Evolutionary conservation across 2,113 vertebrate genomes (phyloP), one percentile per base, ranked within the genome.

Genomic region (Jacana jacana): DNA sequence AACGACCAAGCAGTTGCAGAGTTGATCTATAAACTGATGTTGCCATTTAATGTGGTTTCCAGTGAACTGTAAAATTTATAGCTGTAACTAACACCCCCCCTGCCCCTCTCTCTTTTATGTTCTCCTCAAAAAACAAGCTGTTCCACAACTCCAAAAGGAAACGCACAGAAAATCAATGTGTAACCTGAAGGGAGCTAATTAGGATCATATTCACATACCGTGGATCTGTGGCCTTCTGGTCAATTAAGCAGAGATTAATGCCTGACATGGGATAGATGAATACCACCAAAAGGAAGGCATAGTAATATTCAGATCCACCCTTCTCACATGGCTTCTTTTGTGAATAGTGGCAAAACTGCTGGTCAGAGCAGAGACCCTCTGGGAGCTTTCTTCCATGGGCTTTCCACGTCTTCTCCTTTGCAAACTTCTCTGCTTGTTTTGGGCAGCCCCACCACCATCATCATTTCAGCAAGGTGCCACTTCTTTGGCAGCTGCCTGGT

Each of bases 1-100:
- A 95, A 97, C 49, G 9, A 94, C 91, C 85, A 83, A 73, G 79
- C 88, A 92, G 93, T 94, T 88, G 95, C 94, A 86, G 93, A 84
- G 90, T 81, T 96, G 91, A 91, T 97, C 97, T 95, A 95, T 95
- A 96, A 97, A 97, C 81, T 61, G 54, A 95, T 88, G 91, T 95
- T 96, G 96, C 90, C 91, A 96, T 97, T 97, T 97, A 96, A 97
- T 97, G 97, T 97, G 96, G 97, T 95, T 97, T 96, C 96, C 91
- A 97, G 95, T 87, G 89, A 97, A 95, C 96, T 95, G 94, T 94
- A 95, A 97, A 97, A 97, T 97, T 96, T 95, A 97, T 95, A 80
- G 97, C 97, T 96, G 94, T 88, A 97, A 96, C 97, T 95, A 95
- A 96, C 96, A 93, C 82, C 63, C 92, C 81, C 89, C 52, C 72